Base-by-base conservation (phyloP, 1,140 invertebrate species). In the Zaprionus taronus region DNA sequence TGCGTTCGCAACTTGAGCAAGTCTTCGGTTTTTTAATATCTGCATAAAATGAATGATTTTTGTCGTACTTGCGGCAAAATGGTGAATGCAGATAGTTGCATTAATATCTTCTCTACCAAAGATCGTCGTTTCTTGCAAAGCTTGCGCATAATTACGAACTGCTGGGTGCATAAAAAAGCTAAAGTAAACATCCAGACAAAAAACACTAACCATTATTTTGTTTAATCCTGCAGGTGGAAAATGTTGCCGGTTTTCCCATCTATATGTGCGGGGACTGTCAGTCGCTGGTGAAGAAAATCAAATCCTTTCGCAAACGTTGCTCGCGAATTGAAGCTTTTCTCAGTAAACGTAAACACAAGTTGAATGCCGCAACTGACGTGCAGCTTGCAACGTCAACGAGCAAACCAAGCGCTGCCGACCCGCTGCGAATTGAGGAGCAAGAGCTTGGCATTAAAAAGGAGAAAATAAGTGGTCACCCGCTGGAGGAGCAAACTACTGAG, bases 51-150 rank as follows among this genome's bases (percentile, higher is more conserved):
- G 85, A 65, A 84, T 14, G 34, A 76, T 12, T 89, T 74, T 55
- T 89, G 84, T 41, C 84, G 84, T 15, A 81, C 78, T 28, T 89
- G 84, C 56, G 84, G 84, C 38, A 76, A 71, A 67, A 68, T 51
- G 0, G 62, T 79, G 4, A 61, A 58, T 44, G 28, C 61, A 28
- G 44, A 89, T n/a, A 61, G 63, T 22, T 66, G 74, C 17, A 51
- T 84, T 0, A 83, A 67, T 15, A 51, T 89, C 6, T 89, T 81
- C 55, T 73, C 84, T 1, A 14, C 41, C 1, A 41, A 26, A 20
- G 71, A 57, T 14, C 71, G 79, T 2, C 66, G 69, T 0, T 34
- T 89, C 3, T 49, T 89, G 20, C 71, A 65, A 17, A 60, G 63
- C 11, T 26, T 90, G 14, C 76, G 84, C 22, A 66, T 49, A 20